Evolutionary conservation across 2,113 vertebrate species (phyloP), one percentile per base, ranked within the genome.

Genomic region (Cyrtonyx montezumae): DNA sequence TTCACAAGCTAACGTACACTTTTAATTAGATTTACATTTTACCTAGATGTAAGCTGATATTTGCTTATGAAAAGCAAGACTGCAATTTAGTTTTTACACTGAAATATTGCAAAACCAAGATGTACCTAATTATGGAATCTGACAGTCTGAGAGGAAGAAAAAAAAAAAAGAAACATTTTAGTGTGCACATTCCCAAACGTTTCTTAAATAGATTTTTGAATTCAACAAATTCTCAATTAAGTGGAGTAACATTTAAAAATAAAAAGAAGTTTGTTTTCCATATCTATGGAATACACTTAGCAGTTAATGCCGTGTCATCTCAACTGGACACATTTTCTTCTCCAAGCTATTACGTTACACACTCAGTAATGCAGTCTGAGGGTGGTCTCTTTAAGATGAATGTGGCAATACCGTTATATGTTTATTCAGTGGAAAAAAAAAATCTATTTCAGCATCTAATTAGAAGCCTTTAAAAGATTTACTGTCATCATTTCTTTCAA

Each of bases 361-460:
- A 69, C 75, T 94, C 6, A 6, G 56, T 73, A 96, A 95, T 74
- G 84, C 69, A 94, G 91, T 91, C 88, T 97, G 91, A 97, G 97
- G 97, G 97, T 98, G 97, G 97, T 97, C 97, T 89, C 93, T 93
- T 79, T 63, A 96, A 93, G 92, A 97, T 68, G 84, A 96, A 97
- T 97, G 94, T 93, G 58, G 90, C 94, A 97, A 95, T 84, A 79
- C 56, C 61, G 8, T 75, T 94, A 92, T 96, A 85, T 96, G 94
- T 97, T 98, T 98, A 97, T 96, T 97, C 96, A 95, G 55, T 61
- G 56, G 90, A 88, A 97, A 53, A 95, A 97, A 96, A 53, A 95
- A 97, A 96, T 95, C 92, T 96, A 92, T 94, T 97, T 97, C 66
- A 48, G 42, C 84, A 87, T 96, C 95, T 97, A 96, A 98, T 97